phyloP scores from a whole-genome alignment of 2,888 invertebrate species.

The Morpho deidamia region DNA sequence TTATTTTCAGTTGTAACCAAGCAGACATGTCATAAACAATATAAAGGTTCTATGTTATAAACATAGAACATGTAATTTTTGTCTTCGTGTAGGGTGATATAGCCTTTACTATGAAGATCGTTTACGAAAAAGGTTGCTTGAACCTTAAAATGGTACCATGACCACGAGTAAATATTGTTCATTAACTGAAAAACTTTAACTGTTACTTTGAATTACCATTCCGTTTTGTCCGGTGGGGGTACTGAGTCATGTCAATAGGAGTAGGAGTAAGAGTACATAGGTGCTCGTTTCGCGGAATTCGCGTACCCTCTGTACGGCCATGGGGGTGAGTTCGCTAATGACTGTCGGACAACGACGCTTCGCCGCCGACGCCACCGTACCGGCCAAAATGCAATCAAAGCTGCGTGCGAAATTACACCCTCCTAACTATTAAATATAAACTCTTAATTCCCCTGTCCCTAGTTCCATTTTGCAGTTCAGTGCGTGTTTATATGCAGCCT shows the following conservation, averaged over 20 bases:
- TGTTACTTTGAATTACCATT: neutral
- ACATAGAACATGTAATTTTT: no score
- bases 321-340: conserved; percentile 69
- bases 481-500: conserved; percentile 76
- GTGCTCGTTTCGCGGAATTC: conserved; percentile 60
- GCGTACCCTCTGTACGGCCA: conserved; percentile 47
- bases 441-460: conserved; percentile 53
- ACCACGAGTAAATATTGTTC: no score
- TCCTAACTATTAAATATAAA: conserved; percentile 58
- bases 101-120: no score
- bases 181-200: no score
- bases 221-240: conserved; percentile 38
- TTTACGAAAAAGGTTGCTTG: no score
- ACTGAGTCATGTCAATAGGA: conserved; percentile 50
- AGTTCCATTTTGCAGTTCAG: conserved; percentile 52
- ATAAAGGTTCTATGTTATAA: no score
- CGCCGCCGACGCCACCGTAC: conserved; percentile 37
- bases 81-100: no score
- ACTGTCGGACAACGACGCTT: conserved; percentile 58
- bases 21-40: no score
- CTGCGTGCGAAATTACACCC: conserved; percentile 60
- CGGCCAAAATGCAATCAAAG: conserved; percentile 47
- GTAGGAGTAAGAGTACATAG: conserved; percentile 21
- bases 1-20: no score
- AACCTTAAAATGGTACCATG: no score